These are phyloP conservation scores for Eremophila alpestris DNA, from an alignment of 2,797 vertebrate species.

Conservation along the genomic window DNA sequence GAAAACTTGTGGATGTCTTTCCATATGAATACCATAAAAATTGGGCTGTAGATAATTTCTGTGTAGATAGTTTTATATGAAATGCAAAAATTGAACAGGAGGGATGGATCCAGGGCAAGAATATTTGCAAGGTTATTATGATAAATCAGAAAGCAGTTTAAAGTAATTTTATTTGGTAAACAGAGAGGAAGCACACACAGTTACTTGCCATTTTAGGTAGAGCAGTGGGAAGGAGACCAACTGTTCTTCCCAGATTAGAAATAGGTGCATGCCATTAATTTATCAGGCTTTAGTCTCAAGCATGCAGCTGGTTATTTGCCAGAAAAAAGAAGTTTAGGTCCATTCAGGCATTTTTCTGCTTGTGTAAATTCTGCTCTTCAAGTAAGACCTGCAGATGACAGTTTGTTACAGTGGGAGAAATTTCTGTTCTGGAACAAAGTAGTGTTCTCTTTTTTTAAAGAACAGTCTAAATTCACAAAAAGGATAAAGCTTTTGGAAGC, in stretches of 20 bases:
- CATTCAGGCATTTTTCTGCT: background rate
- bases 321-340: background rate
- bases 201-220: background rate
- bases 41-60: background rate
- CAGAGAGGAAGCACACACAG: background rate
- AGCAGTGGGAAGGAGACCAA: background rate
- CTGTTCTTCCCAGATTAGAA: background rate
- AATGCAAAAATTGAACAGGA: background rate
- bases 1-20: background rate
- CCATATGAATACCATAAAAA: background rate
- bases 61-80: background rate
- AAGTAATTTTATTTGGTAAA: background rate
- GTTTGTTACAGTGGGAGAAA: background rate
- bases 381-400: background rate
- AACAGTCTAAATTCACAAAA: background rate
- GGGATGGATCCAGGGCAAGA: background rate
- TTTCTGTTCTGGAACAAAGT: background rate
- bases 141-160: background rate
- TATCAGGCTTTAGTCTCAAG: background rate
- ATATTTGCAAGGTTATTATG: background rate
- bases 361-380: background rate
- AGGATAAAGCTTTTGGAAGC: background rate
- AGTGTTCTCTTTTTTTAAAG: background rate
- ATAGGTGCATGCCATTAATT: background rate
- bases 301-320: background rate